A percentile compares a stretch with the other conserved stretches of the same genome.
These are phyloP conservation scores for Carterocephalus palaemon DNA, from an alignment of 2,888 invertebrate genomes.

Conservation along the genomic window DNA sequence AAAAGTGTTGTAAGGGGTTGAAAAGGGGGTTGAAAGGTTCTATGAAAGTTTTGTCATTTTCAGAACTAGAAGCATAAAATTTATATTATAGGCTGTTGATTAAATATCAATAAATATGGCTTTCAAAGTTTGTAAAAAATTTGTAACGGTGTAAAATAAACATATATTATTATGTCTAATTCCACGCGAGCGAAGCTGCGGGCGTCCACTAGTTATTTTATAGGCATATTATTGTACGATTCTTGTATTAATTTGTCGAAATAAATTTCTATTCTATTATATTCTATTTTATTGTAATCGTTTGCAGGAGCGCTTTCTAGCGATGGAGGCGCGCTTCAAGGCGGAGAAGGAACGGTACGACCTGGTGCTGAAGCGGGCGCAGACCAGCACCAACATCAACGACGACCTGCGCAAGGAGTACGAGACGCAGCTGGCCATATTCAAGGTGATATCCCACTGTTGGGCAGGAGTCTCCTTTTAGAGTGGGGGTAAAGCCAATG, in stretches of 20 bases:
- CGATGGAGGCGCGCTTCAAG: slow-evolving; percentile 83
- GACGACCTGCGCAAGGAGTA: slow-evolving; percentile 88
- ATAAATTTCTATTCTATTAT: no score
- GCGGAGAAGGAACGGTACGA: slow-evolving; percentile 85
- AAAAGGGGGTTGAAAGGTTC: no score
- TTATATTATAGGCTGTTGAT: no score
- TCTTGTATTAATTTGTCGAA: slow-evolving; percentile 1
- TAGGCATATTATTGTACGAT: no score
- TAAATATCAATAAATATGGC: no score
- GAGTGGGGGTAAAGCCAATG: background rate
- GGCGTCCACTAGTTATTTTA: no score
- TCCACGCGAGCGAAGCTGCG: no score
- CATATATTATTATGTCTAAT: background rate
- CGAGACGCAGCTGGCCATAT: slow-evolving; percentile 85
- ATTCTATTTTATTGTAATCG: no score
- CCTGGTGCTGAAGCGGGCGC: slow-evolving; percentile 83
- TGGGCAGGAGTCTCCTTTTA: background rate
- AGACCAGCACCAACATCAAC: slow-evolving; percentile 85
- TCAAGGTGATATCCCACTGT: slow-evolving; percentile 73
- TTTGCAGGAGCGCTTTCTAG: slow-evolving; percentile 81
- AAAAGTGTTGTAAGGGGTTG: no score
- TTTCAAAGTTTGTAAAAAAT: no score
- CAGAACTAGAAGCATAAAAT: no score
- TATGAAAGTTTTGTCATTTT: no score
- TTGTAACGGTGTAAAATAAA: background rate